Conservation (phyloP, 1,140 invertebrate genomes). For the Limonius californicus region DNA sequence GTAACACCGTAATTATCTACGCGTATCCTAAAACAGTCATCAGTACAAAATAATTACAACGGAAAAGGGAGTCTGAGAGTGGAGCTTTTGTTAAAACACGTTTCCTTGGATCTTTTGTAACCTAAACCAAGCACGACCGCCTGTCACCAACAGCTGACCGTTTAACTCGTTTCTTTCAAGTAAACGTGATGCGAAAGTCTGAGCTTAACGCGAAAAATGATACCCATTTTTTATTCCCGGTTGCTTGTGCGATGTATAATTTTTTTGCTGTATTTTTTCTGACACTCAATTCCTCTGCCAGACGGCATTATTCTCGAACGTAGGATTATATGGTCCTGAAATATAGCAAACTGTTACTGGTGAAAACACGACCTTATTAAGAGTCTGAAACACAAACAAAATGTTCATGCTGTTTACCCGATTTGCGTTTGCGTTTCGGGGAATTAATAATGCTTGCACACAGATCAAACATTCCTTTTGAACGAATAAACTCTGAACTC, state of each 20-base stretch:
- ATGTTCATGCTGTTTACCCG: neutral
- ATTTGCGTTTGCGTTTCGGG: neutral
- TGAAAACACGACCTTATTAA: slow-evolving; percentile 4
- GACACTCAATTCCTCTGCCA: slow-evolving; percentile 7
- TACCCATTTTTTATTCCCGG: slow-evolving; percentile 30
- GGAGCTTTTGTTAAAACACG: neutral
- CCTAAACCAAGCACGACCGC: slow-evolving; percentile 28
- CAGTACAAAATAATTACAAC: too few species aligned
- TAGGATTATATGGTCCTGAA: neutral
- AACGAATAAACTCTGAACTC: neutral
- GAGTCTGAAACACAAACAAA: neutral
- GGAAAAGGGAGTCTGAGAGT: too few species aligned
- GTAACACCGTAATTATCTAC: too few species aligned
- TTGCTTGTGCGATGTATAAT: slow-evolving; percentile 28
- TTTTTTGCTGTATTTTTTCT: slow-evolving; percentile 20
- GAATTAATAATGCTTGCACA: neutral
- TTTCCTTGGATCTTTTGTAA: slow-evolving; percentile 23
- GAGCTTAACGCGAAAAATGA: slow-evolving; percentile 29
- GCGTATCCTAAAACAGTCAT: too few species aligned
- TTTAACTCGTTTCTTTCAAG: slow-evolving; percentile 32
- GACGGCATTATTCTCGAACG: slow-evolving; percentile 3
- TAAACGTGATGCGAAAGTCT: slow-evolving; percentile 31
- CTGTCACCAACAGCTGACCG: slow-evolving; percentile 33
- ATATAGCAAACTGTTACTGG: slow-evolving; percentile 4
- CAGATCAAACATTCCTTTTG: neutral